These are phyloP conservation scores for Natrix natrix DNA, from an alignment of 2,797 vertebrate genomes.

Conservation along the genomic window DNA sequence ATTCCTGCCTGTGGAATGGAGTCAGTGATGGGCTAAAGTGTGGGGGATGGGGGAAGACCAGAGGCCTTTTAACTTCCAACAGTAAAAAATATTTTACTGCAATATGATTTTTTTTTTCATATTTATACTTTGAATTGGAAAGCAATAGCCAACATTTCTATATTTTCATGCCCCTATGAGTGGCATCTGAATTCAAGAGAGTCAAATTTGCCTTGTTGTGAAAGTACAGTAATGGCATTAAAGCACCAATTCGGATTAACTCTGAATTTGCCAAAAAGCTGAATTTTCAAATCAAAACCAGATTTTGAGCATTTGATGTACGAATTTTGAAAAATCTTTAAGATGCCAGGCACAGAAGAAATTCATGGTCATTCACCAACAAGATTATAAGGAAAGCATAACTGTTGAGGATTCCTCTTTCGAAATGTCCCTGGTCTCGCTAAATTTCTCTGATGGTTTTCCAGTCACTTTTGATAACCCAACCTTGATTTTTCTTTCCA, in stretches of 20 bases:
- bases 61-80: no score
- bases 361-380: not conserved
- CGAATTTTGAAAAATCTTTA: not conserved
- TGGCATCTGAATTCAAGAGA: not conserved
- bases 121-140: not conserved
- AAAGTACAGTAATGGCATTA: not conserved
- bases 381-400: not conserved
- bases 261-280: not conserved
- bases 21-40: no score
- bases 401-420: not conserved
- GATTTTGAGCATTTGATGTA: not conserved
- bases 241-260: not conserved
- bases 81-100: not conserved
- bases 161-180: not conserved
- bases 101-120: not conserved
- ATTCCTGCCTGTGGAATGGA: not conserved
- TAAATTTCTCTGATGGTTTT: not conserved
- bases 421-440: not conserved
- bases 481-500: slow-evolving; percentile 36
- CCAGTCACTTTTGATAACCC: not conserved
- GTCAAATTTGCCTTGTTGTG: not conserved
- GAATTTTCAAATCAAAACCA: not conserved
- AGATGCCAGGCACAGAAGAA: not conserved
- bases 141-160: not conserved
- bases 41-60: no score